Evolutionary conservation across 2,113 vertebrate species (phyloP), one percentile per base, ranked within the genome.

Genomic region (Sarotherodon lohbergeri): DNA sequence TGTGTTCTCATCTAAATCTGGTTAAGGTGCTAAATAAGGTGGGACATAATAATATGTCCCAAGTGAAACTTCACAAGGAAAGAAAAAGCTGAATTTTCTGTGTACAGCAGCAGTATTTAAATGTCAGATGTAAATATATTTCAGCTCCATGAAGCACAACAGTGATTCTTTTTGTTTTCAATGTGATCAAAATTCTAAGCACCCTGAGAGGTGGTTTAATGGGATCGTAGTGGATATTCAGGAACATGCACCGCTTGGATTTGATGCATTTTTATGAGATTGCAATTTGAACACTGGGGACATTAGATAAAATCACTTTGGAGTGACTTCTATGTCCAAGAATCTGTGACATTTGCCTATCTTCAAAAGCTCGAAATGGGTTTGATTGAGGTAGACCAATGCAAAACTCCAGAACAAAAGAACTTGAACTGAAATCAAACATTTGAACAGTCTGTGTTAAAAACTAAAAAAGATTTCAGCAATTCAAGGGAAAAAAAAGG

Each of bases 401-500:
- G 24, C 27, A 29, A 48, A 24, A 76, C 43, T 7, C 0, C 43
- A 76, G 71, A 17, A 76, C 16, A 29, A 3, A 16, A 29, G 6
- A 43, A 7, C 41, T 24, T 73, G 8, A 73, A 46, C 39, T 6
- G 7, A 76, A 52, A 76, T 76, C 71, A 76, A 48, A 11, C 41
- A 29, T 6, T 46, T 43, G 2, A 41, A 71, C 14, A 34, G 59
- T 7, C 29, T 0, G 5, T 48, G 14, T 3, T 48, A 54, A n/a
- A 54, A 54, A 54, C 14, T 48, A 48, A 0, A 48, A 29, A 48
- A 7, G 24, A 48, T 46, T 48, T 17, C 39, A 68, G 63, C 57
- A 82, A 55, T 55, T 0, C 10, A 16, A 19, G 4, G 32, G 0
- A 63, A 4, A 39, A 48, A 22, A 1, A 4, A 2, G 5, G 11